Base-by-base conservation (phyloP, 1,140 invertebrate genomes). In the Lepidotrigona ventralis region DNA sequence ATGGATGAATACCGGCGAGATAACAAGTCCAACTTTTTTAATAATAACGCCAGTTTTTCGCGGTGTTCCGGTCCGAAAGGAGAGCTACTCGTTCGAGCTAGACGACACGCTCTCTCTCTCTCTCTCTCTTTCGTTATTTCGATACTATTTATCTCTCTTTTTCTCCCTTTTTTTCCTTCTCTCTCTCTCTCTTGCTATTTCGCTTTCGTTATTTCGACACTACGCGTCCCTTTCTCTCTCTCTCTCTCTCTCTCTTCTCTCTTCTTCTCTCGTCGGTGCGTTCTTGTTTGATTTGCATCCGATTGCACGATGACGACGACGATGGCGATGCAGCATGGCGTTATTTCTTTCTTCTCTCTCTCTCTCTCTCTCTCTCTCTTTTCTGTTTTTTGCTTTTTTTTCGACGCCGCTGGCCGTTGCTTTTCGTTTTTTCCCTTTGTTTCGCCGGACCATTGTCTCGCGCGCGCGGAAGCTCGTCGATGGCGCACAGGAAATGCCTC, bases 11-110 rank as follows among this genome's bases (percentile, higher is more conserved):
- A 72, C 81, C 69, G 66, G 66, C 71, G 70, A 86, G 85, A 89
- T 91, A 90, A 90, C 85, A 89, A 88, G 83, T 80, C 80, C 86
- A 90, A 91, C 90, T 91, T 91, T 91, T 91, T 90, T 89, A 90
- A 91, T 91, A 91, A 91, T 91, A 91, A 90, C 84, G 72, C 81
- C 71, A 83, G 86, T 81, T 87, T 89, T 86, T 81, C 80, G 60
- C 72, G 69, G 14, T 58, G 76, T 51, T 64, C 19, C 58, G 1
- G 54, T 23, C 19, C 63, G 66, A 78, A 53, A 51, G 66, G n/a
- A 83, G 58, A 46, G 73, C 23, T 26, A 33, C 39, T 68, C 66
- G 19, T 19, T 17, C 73, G 53, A 46, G 39, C n/a, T 19, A 29
- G 58, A 76, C 54, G 64, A 56, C 76, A 68, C 63, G 26, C 26